Evolutionary conservation across 1,140 invertebrate species (phyloP), one percentile per base, ranked within the genome.

Genomic region (Cyphomyrmex costatus): DNA sequence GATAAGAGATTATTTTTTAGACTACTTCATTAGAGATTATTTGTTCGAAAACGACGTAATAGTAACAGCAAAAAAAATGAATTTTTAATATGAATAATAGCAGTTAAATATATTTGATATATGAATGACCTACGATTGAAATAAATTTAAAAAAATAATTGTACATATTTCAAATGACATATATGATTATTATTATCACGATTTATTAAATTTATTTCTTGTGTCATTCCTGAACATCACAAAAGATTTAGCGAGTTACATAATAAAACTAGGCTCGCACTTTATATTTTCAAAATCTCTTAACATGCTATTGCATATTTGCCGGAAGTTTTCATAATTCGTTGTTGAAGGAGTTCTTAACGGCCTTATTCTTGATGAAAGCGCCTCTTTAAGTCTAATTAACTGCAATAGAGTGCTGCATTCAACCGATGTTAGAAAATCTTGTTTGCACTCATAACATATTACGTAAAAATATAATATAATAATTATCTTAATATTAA

Each of bases 361-460:
- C 33, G 14, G 56, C 51, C 65, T 89, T 51, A 86, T 56, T 68
- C 65, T 85, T 42, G 76, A 85, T 76, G 88, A 87, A 87, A 85
- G 80, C 79, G 24, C 66, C 89, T 90, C 79, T 89, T 90, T 87
- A 80, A 70, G 68, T 70, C 27, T 90, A 90, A 90, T 90, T 90
- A 90, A 21, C 78, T 53, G 61, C 73, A 68, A 76, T 80, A 76
- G 80, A 76, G 77, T 42, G 61, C 51, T 78, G 71, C 84, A 89
- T 89, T 89, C 85, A 84, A 21, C 46, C 36, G 16, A 33, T 10
- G 14, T 60, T 60, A 60, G 51, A 74, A 73, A 74, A 49, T 74
- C 36, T 73, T 42, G 53, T 10, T 86, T 86, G 68, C 80, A 78
- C 14, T 77, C 7, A n/a, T 27, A 70, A 60, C 12, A 19, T n/a